These are phyloP conservation scores for Paracentrotus lividus DNA, from an alignment of 53 echinoderm and acorn worm species.

Conservation along the genomic window DNA sequence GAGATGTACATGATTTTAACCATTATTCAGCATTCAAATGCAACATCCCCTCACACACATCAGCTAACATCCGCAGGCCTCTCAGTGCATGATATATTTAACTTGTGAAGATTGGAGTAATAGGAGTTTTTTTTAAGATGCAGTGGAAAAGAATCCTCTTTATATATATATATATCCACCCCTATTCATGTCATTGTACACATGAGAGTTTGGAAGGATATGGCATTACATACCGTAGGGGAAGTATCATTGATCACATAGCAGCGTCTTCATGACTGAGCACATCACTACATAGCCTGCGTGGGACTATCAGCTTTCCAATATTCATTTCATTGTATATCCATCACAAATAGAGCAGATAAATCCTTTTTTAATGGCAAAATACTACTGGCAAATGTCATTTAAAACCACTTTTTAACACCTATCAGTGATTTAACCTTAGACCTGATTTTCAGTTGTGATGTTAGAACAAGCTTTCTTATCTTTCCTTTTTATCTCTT, in stretches of 20 bases:
- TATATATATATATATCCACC: neutral
- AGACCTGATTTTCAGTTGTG: no score
- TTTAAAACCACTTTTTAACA: neutral
- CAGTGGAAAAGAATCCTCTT: slow-evolving; percentile 4
- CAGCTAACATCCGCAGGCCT: no score
- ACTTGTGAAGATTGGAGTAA: neutral
- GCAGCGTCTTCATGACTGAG: slow-evolving; percentile 46
- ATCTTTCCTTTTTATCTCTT: no score
- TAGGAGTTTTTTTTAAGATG: neutral
- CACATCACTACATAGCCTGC: slow-evolving; percentile 9
- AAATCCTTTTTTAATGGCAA: slow-evolving; percentile 34
- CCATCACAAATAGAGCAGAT: slow-evolving; percentile 17
- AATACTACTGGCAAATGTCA: neutral
- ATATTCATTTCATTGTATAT: slow-evolving; percentile 28
- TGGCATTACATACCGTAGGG: slow-evolving; percentile 30
- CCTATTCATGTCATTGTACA: slow-evolving; percentile 21
- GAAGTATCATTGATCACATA: slow-evolving; percentile 33
- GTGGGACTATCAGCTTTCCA: slow-evolving; percentile 37
- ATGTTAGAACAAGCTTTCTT: no score
- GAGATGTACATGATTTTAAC: no score
- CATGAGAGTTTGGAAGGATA: neutral
- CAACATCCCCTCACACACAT: no score
- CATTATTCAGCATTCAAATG: no score
- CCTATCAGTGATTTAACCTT: neutral
- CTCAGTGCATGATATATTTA: slow-evolving; percentile 9